phyloP scores from a whole-genome alignment of 2,888 invertebrate species.

The Dendrolimus houi region DNA sequence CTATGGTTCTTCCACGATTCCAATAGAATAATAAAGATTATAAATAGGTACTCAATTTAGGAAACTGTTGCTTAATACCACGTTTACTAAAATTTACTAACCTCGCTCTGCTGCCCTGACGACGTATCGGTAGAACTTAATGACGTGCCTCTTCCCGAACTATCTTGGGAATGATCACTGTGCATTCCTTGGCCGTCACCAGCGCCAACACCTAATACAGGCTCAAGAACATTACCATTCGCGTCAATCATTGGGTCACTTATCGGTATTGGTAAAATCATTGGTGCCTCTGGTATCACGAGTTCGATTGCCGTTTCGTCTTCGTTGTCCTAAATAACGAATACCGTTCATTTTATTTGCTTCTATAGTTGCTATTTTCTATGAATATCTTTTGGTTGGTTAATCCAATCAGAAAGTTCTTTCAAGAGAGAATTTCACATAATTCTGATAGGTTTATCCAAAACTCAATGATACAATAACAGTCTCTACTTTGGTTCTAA shows the following conservation, averaged over 20 bases:
- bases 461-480: too few species aligned
- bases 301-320: background rate
- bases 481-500: too few species aligned
- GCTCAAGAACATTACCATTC: constrained; percentile 42
- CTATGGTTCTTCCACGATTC: too few species aligned
- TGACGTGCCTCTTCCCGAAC: constrained; percentile 58
- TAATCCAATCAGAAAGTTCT: too few species aligned
- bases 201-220: constrained; percentile 35
- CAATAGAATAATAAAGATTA: too few species aligned
- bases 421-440: too few species aligned
- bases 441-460: too few species aligned
- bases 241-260: constrained; percentile 36
- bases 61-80: too few species aligned
- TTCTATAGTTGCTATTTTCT: too few species aligned
- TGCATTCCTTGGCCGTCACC: constrained; percentile 66
- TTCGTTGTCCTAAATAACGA: background rate
- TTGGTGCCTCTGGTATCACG: constrained; percentile 4
- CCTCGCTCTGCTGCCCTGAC: constrained; percentile 50
- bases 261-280: constrained; percentile 18
- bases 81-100: constrained; percentile 8
- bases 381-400: too few species aligned
- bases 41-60: too few species aligned
- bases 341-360: too few species aligned
- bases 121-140: constrained; percentile 51
- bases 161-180: constrained; percentile 59